Evolutionary conservation across 2,888 invertebrate genomes (phyloP).

Genomic region (Onthophagus sagittarius): DNA sequence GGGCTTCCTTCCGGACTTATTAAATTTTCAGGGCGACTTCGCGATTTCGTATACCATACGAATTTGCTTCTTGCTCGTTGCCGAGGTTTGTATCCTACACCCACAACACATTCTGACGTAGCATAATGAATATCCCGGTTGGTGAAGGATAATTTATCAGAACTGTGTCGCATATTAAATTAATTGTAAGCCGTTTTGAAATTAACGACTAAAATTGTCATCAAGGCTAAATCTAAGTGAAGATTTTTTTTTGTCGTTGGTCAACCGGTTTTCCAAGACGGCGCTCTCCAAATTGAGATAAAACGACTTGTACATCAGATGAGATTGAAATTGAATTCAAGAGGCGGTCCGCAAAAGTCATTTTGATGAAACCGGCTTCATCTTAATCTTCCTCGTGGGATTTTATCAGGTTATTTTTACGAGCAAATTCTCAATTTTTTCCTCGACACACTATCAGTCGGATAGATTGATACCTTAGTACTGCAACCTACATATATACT

Average conservation of each 20-base stretch:
- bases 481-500: too few species aligned
- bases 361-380: conserved; percentile 10
- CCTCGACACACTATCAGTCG: too few species aligned
- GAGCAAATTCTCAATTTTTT: background rate
- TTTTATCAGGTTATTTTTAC: background rate
- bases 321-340: conserved; percentile 40
- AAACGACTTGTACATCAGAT: conserved; percentile 30
- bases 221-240: background rate
- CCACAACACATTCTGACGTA: background rate
- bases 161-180: too few species aligned
- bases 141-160: background rate
- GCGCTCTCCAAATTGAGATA: background rate
- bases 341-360: conserved; percentile 21
- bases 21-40: background rate
- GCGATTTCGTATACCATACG: background rate
- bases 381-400: background rate
- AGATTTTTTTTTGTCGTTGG: background rate
- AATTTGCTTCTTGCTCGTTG: background rate
- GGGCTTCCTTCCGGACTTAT: background rate
- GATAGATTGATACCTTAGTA: too few species aligned
- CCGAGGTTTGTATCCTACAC: background rate
- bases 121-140: background rate
- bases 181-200: too few species aligned
- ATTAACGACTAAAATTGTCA: too few species aligned
- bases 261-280: background rate